Base-by-base conservation (phyloP, 2,113 vertebrate species). In the Kryptolebias marmoratus region DNA sequence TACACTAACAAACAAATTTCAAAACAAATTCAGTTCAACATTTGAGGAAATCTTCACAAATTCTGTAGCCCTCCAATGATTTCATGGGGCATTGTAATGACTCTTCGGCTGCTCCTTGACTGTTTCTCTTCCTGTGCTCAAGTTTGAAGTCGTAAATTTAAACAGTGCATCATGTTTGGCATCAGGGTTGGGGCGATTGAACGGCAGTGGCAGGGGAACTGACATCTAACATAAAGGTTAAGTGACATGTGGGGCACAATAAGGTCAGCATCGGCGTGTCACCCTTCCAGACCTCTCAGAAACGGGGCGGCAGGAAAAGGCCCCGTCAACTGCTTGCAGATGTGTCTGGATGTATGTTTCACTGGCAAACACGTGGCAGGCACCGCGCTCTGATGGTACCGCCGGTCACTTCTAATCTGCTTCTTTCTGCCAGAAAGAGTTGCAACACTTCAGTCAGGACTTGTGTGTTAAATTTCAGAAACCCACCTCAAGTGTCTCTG, bases 261-360 rank as follows among this genome's bases (percentile, higher is more conserved):
- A 85, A 90, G 92, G 93, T 93, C 93, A 94, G 75, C 87, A 72
- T 87, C 81, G 64, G 77, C 86, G 80, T 82, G 90, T 90, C 91
- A 84, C 86, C 91, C 90, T 90, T 87, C 87, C 90, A 91, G 89
- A 92, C 90, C 89, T 89, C 89, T 92, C 88, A 86, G 83, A 82
- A 90, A 80, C 77, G 83, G 84, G 87, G 86, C 79, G 75, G 85
- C 88, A 86, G 88, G 88, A 92, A 90, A 90, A 92, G 89, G 86
- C 86, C 84, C 75, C 76, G 81, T 93, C 92, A 94, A 95, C 87
- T 91, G 91, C 93, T 95, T 93, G 83, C 94, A 95, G 94, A 95
- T 95, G 94, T 93, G 90, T 92, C 85, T 89, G 81, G 81, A 90
- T 58, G 89, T 82, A 89, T 90, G 85, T 91, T 92, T 90, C 85